Evolutionary conservation across 2,797 vertebrate species (phyloP).

Genomic region (Gallinago solitaria): DNA sequence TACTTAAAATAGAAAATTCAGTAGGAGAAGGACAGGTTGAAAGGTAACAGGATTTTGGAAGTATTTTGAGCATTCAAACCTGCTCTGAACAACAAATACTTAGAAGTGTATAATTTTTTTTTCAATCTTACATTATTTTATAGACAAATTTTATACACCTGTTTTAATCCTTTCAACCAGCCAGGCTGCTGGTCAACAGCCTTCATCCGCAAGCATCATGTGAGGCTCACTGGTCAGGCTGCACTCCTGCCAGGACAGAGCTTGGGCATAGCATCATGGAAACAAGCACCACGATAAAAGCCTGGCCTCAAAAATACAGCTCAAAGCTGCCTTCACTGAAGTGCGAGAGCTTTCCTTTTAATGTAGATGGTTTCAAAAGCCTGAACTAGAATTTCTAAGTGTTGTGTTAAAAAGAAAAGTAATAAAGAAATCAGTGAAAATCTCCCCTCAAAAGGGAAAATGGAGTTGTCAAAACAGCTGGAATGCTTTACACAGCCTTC

Average conservation of each 20-base stretch:
- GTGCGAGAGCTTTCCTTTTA: neutral
- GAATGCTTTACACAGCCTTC: neutral
- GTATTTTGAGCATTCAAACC: neutral
- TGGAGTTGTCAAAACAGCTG: neutral
- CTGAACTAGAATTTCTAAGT: neutral
- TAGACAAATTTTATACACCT: neutral
- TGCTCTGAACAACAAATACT: neutral
- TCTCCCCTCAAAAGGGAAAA: neutral
- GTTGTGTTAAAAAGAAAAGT: neutral
- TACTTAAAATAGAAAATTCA: conserved; percentile 23
- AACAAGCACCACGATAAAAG: neutral
- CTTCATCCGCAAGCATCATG: neutral
- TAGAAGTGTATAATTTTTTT: neutral
- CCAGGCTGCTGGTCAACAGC: neutral
- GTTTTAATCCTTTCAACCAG: neutral
- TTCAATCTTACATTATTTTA: neutral
- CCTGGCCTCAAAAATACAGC: neutral
- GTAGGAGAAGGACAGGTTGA: neutral
- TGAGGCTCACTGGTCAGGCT: neutral
- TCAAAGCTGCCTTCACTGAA: neutral
- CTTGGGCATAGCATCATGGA: neutral
- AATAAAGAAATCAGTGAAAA: neutral
- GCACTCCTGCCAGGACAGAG: neutral
- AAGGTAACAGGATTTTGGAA: neutral
- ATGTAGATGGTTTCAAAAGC: neutral